Conservation (phyloP, 2,888 invertebrate genomes). For the Aethes cnicana region DNA sequence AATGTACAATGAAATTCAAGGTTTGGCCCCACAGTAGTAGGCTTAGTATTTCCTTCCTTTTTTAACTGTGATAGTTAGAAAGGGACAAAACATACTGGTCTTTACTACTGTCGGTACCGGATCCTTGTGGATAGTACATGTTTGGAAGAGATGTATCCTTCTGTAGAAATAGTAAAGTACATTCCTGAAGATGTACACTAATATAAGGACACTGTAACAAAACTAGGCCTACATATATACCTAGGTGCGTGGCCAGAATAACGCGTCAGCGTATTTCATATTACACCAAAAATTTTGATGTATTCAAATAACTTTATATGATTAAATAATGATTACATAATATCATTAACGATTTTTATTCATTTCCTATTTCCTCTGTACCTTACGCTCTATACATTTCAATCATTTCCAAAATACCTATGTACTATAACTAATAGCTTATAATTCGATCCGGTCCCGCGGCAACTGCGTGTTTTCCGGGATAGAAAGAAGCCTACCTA, state of each 20-base stretch:
- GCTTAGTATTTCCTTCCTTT: neutral
- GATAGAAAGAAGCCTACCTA: no score
- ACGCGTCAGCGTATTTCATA: constrained; percentile 66
- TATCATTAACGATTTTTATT: constrained; percentile 48
- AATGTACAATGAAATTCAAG: constrained; percentile 20
- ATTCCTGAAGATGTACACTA: constrained; percentile 77
- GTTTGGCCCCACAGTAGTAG: neutral
- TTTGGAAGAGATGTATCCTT: constrained; percentile 21
- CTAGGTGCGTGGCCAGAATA: constrained; percentile 53
- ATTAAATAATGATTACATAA: constrained; percentile 70
- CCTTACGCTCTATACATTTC: neutral
- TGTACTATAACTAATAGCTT: no score
- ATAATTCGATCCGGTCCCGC: no score
- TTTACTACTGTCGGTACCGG: no score
- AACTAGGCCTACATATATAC: constrained; percentile 57
- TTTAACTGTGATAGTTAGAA: no score
- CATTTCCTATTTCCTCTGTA: constrained; percentile 13
- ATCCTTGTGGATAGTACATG: constrained; percentile 8
- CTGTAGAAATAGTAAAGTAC: constrained; percentile 59
- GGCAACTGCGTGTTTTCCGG: no score
- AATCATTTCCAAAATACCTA: no score
- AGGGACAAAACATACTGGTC: no score
- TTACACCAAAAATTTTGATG: constrained; percentile 77
- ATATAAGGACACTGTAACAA: constrained; percentile 45
- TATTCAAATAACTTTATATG: constrained; percentile 74